Conservation (phyloP, 2,888 invertebrate genomes). For the Phytoseiulus persimilis region DNA sequence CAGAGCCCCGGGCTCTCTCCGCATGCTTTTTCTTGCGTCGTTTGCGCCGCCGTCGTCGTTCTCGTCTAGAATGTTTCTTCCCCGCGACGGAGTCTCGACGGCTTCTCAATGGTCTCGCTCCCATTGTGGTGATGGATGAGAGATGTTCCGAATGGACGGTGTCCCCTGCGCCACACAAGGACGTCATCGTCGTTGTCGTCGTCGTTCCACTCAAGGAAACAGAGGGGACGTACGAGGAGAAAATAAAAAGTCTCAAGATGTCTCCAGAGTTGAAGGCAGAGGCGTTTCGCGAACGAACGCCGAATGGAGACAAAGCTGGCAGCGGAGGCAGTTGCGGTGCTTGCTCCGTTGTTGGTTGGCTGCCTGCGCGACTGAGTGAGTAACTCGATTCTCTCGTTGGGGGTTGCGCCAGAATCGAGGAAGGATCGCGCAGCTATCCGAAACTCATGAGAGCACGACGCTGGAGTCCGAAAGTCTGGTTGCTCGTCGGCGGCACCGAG, state of each 20-base stretch:
- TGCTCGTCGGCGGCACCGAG: neutral
- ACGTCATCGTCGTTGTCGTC: neutral
- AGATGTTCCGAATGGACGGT: constrained; percentile 5
- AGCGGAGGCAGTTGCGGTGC: neutral
- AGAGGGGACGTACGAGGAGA: neutral
- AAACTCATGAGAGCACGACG: neutral
- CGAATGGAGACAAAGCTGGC: neutral
- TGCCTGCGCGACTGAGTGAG: neutral
- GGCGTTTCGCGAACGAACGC: neutral
- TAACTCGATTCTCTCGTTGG: neutral
- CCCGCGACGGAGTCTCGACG: neutral
- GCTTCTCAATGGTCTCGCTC: neutral
- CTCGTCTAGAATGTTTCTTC: neutral
- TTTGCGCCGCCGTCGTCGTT: neutral
- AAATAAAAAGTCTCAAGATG: neutral
- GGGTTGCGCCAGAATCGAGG: neutral
- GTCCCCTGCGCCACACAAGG: neutral
- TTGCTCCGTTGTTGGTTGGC: neutral
- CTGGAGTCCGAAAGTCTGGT: neutral
- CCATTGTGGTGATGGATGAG: constrained; percentile 5
- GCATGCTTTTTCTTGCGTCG: neutral
- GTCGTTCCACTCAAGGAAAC: neutral
- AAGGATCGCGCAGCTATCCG: neutral
- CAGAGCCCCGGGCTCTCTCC: neutral
- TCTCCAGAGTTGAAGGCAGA: neutral